Conservation (phyloP, 1,140 invertebrate genomes). For the Planococcus citri region DNA sequence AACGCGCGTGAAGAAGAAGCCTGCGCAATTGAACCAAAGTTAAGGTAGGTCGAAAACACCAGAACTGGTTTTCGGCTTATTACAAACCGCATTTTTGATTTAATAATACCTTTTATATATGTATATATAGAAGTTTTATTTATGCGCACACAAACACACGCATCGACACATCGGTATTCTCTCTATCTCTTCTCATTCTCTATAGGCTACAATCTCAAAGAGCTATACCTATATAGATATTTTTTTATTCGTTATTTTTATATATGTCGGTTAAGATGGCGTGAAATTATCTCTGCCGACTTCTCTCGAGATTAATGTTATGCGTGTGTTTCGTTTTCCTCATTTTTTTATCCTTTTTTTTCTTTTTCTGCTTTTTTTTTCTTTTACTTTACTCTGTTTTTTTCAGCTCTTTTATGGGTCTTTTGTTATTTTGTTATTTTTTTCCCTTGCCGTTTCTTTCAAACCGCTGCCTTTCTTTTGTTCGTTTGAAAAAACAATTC, state of each 20-base stretch:
- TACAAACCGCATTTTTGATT: conserved; percentile 19
- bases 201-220: too few relatives aligned
- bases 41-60: conserved; percentile 15
- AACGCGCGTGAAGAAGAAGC: conserved; percentile 9
- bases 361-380: conserved; percentile 25
- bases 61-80: conserved; percentile 20
- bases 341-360: conserved; percentile 8
- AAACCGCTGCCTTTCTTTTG: too few relatives aligned
- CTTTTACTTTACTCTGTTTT: too few relatives aligned
- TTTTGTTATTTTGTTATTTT: not conserved
- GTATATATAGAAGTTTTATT: not conserved
- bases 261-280: conserved; percentile 20
- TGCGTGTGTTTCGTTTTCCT: not conserved
- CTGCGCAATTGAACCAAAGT: conserved; percentile 15
- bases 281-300: conserved; percentile 10
- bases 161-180: not conserved
- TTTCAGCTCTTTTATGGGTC: not conserved
- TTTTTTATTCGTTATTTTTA: conserved; percentile 10
- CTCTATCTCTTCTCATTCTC: too few relatives aligned
- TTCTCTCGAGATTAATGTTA: conserved; percentile 8
- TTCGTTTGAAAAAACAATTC: not conserved
- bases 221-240: conserved; percentile 11
- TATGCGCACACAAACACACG: not conserved
- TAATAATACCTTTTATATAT: conserved; percentile 19
- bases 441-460: not conserved